Evolutionary conservation across 2,888 invertebrate species (phyloP).

Genomic region (Eremobia ochroleuca): DNA sequence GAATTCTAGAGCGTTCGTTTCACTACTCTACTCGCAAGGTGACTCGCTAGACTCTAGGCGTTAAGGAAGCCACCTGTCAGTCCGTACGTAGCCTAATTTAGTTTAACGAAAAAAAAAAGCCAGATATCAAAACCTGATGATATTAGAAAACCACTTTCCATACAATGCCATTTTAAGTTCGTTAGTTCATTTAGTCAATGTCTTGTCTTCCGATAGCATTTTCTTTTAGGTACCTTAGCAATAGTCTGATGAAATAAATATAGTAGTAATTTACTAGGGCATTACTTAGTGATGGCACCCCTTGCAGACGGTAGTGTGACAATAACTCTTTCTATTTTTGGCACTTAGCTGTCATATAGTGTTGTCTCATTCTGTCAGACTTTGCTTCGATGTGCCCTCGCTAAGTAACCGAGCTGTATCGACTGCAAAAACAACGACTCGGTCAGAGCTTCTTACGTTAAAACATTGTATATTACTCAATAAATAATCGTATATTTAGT

Average conservation of each 20-base stretch:
- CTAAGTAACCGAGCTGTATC: slow-evolving; percentile 10
- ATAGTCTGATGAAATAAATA: slow-evolving; percentile 32
- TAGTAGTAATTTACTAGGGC: slow-evolving; percentile 13
- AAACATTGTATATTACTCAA: slow-evolving; percentile 43
- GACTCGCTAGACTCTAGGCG: neutral
- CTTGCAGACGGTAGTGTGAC: neutral
- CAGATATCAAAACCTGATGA: neutral
- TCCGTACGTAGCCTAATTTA: neutral
- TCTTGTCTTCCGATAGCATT: slow-evolving; percentile 54
- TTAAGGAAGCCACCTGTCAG: neutral
- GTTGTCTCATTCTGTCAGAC: slow-evolving; percentile 1
- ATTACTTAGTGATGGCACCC: neutral
- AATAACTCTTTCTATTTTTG: slow-evolving; percentile 1
- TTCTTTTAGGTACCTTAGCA: slow-evolving; percentile 31
- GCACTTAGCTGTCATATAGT: neutral
- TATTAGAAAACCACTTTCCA: slow-evolving; percentile 5
- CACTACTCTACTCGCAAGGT: neutral
- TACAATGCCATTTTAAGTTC: slow-evolving; percentile 22
- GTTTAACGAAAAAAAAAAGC: neutral
- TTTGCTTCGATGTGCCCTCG: slow-evolving; percentile 5
- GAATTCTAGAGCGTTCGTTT: neutral
- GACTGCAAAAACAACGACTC: slow-evolving; percentile 51
- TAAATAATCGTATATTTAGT: slow-evolving; percentile 22
- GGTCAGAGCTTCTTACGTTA: slow-evolving; percentile 39
- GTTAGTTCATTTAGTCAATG: slow-evolving; percentile 40